phyloP scores from a whole-genome alignment of 2,797 vertebrate genomes.

The Typhlichthys subterraneus region DNA sequence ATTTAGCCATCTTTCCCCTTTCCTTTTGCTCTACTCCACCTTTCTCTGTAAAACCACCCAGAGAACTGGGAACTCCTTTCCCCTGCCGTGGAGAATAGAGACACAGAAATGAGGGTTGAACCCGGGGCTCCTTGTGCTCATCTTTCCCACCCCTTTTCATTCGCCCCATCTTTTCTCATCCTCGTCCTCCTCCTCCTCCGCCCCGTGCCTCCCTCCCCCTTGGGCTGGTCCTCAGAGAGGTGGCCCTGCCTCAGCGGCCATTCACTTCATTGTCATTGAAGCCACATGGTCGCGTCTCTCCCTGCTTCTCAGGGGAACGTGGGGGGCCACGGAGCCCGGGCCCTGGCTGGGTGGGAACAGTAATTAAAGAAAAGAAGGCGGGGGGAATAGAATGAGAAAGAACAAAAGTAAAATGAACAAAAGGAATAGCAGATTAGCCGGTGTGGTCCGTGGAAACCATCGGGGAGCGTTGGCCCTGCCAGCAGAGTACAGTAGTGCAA shows the following conservation, averaged over 20 bases:
- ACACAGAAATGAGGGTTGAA: slow-evolving; percentile 60
- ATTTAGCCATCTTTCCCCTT: slow-evolving; percentile 52
- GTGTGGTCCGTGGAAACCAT: slow-evolving; percentile 68
- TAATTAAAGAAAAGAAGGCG: slow-evolving; percentile 77
- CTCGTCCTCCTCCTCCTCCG: slow-evolving; percentile 30
- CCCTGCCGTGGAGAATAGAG: slow-evolving; percentile 53
- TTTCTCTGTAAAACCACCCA: slow-evolving; percentile 66
- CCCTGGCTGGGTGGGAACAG: slow-evolving; percentile 75
- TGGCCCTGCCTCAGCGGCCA: slow-evolving; percentile 73
- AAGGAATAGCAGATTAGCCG: slow-evolving; percentile 74
- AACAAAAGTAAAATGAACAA: slow-evolving; percentile 78
- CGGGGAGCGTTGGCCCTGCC: slow-evolving; percentile 67
- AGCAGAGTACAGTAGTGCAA: slow-evolving; percentile 60
- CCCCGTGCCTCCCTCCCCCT: not conserved
- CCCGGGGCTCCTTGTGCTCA: slow-evolving; percentile 59
- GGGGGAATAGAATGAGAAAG: slow-evolving; percentile 72
- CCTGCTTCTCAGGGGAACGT: slow-evolving; percentile 69
- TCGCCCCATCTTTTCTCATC: slow-evolving; percentile 65
- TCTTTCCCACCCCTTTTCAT: slow-evolving; percentile 74
- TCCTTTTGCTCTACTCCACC: slow-evolving; percentile 55
- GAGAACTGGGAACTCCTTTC: slow-evolving; percentile 65
- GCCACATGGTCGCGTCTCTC: slow-evolving; percentile 72
- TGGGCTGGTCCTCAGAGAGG: slow-evolving; percentile 69
- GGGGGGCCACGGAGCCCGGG: slow-evolving; percentile 52
- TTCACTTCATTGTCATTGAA: slow-evolving; percentile 76